These are phyloP conservation scores for Danionella cerebrum DNA, from an alignment of 2,113 vertebrate species.

Conservation along the genomic window DNA sequence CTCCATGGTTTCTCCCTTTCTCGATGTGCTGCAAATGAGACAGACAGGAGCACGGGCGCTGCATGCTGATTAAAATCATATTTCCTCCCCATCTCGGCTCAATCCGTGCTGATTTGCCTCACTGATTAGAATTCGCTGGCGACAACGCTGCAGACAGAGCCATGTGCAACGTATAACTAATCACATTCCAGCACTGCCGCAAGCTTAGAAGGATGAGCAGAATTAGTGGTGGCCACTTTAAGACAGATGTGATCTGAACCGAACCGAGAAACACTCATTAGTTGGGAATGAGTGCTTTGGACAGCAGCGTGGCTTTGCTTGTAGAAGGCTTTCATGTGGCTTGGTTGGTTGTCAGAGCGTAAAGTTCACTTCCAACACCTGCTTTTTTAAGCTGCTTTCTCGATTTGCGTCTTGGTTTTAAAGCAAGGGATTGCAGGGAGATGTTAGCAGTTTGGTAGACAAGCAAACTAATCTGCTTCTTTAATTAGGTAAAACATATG, in stretches of 20 bases:
- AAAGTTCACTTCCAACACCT: neutral
- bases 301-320: neutral
- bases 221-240: neutral
- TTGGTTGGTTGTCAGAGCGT: neutral
- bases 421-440: too few relatives aligned
- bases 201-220: neutral
- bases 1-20: slow-evolving; percentile 36
- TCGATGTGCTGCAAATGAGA: slow-evolving; percentile 29
- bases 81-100: slow-evolving; percentile 35
- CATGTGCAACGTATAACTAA: slow-evolving; percentile 8
- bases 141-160: slow-evolving; percentile 27
- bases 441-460: too few relatives aligned
- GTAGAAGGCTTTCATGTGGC: neutral
- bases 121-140: slow-evolving; percentile 36
- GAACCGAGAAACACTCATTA: neutral
- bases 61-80: slow-evolving; percentile 43
- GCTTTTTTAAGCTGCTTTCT: too few relatives aligned
- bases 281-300: neutral
- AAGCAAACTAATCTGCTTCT: too few relatives aligned
- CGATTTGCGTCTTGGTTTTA: too few relatives aligned
- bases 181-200: slow-evolving; percentile 3
- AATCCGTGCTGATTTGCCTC: slow-evolving; percentile 35
- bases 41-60: slow-evolving; percentile 27
- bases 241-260: neutral
- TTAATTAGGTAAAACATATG: too few relatives aligned